phyloP scores from a whole-genome alignment of 1,140 invertebrate genomes.

The Listronotus bonariensis region DNA sequence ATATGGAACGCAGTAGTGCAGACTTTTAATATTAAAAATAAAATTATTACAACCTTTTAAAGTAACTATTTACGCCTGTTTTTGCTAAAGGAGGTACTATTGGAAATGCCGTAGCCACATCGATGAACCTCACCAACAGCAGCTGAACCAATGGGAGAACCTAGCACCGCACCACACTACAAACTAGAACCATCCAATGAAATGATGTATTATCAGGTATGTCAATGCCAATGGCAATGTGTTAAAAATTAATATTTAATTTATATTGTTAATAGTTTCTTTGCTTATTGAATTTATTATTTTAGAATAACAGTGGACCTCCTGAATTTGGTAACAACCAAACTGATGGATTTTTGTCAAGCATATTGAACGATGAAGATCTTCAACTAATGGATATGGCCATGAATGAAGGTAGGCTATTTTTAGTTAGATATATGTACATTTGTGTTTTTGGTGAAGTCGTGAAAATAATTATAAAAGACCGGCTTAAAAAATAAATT shows the following conservation, averaged over 20 bases:
- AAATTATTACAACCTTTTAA: background rate
- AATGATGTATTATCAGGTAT: conserved; percentile 61
- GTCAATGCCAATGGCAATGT: conserved; percentile 10
- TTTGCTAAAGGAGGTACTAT: conserved; percentile 63
- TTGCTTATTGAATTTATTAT: background rate
- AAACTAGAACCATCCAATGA: conserved; percentile 59
- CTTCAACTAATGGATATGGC: conserved; percentile 89
- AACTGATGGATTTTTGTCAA: conserved; percentile 82
- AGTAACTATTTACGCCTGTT: background rate
- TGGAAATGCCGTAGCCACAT: conserved; percentile 77
- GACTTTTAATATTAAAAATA: too few relatives aligned
- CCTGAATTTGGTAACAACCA: conserved; percentile 59
- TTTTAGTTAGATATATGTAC: too few relatives aligned
- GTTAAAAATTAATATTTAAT: background rate
- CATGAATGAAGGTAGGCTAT: conserved; percentile 74
- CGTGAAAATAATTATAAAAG: too few relatives aligned
- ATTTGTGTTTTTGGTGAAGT: too few relatives aligned
- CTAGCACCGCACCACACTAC: conserved; percentile 55
- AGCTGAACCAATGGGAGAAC: conserved; percentile 61
- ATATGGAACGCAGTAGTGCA: too few relatives aligned
- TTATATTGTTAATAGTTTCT: background rate
- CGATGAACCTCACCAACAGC: conserved; percentile 76
- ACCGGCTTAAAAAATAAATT: too few relatives aligned
- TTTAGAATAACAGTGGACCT: conserved; percentile 33
- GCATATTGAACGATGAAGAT: conserved; percentile 85